Evolutionary conservation across 1,140 invertebrate genomes (phyloP).

Genomic region (Atopsyche davidsoni): DNA sequence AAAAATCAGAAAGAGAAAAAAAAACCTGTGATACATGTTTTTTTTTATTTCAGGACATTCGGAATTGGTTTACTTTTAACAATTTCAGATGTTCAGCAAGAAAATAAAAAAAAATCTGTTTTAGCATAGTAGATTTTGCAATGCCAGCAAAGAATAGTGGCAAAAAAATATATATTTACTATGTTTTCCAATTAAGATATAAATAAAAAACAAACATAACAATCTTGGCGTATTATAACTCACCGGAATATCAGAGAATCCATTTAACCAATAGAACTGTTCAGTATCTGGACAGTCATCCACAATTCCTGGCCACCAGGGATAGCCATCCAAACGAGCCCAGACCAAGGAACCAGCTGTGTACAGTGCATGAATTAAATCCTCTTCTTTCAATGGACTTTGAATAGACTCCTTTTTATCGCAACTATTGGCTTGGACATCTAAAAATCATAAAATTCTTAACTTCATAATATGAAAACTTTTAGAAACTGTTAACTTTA

Average conservation of each 20-base stretch:
- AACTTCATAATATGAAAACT: background rate
- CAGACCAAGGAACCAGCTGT: constrained; percentile 61
- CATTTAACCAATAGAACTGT: constrained; percentile 52
- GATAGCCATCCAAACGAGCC: constrained; percentile 54
- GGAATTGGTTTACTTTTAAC: too few species aligned
- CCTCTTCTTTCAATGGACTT: constrained; percentile 40
- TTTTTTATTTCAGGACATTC: too few species aligned
- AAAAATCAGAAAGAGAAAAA: too few species aligned
- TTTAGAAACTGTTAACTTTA: background rate
- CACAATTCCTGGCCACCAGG: constrained; percentile 70
- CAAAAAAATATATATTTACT: too few species aligned
- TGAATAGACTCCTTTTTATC: constrained; percentile 41
- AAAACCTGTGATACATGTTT: too few species aligned
- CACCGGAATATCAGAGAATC: constrained; percentile 48
- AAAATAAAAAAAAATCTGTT: too few species aligned
- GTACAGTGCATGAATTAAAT: constrained; percentile 51
- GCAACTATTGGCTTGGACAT: constrained; percentile 46
- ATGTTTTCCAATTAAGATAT: background rate
- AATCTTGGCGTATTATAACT: too few species aligned
- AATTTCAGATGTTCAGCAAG: too few species aligned
- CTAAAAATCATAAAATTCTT: constrained; percentile 34
- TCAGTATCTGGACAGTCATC: constrained; percentile 62
- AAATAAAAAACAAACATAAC: background rate
- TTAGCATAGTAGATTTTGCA: too few species aligned
- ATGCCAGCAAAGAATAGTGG: too few species aligned